These are phyloP conservation scores for Oreotrochilus melanogaster DNA, from an alignment of 2,113 vertebrate genomes.

Conservation along the genomic window DNA sequence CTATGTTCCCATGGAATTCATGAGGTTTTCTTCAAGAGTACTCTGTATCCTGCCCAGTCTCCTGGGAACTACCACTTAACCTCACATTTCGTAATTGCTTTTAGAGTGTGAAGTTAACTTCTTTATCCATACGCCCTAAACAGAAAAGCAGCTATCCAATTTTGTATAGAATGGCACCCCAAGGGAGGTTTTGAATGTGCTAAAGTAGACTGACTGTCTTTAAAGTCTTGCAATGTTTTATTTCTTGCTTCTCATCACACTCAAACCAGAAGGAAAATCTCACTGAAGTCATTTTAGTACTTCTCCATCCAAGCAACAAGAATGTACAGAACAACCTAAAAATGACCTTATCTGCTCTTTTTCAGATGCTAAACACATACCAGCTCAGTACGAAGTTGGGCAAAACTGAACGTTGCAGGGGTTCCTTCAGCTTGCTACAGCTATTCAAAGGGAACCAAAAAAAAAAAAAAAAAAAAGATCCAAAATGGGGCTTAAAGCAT, in stretches of 20 bases:
- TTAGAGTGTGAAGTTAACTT: not conserved
- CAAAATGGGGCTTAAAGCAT: not conserved
- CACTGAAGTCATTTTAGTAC: not conserved
- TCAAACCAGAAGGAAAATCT: not conserved
- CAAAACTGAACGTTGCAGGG: not conserved
- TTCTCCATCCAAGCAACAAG: not conserved
- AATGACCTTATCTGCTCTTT: not conserved
- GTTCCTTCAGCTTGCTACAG: not conserved
- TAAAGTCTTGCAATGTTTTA: not conserved
- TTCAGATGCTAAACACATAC: not conserved
- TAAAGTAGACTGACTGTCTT: not conserved
- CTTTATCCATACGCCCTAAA: not conserved
- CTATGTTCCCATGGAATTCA: not conserved
- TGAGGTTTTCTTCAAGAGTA: not conserved
- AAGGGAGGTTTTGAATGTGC: not conserved
- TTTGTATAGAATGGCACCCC: not conserved
- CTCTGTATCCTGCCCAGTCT: not conserved
- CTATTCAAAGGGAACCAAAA: not conserved
- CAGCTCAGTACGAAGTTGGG: not conserved
- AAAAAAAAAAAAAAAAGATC: not conserved
- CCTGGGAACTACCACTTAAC: not conserved
- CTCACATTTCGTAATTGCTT: not conserved
- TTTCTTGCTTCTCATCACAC: not conserved
- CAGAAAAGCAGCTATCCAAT: not conserved
- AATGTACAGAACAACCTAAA: not conserved